phyloP scores from a whole-genome alignment of 2,113 vertebrate genomes.

The Seriola aureovittata region DNA sequence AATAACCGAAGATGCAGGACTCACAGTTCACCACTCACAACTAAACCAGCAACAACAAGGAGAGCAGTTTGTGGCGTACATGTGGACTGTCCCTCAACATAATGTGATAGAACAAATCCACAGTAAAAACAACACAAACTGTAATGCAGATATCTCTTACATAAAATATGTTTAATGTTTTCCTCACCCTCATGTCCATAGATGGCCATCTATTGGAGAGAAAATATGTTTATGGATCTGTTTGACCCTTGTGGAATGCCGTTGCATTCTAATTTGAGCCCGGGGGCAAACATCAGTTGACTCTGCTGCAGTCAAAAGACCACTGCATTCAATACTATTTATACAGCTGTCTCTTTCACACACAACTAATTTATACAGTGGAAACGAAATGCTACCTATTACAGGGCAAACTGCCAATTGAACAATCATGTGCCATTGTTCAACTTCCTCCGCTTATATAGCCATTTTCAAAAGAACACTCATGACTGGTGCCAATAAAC shows the following conservation, averaged over 20 bases:
- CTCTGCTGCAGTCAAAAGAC: constrained; percentile 53
- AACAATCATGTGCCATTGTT: constrained; percentile 51
- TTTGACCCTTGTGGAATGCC: constrained; percentile 77
- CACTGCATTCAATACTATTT: constrained; percentile 64
- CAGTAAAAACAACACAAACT: constrained; percentile 6
- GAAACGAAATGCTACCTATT: constrained; percentile 56
- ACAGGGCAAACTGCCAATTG: constrained; percentile 43
- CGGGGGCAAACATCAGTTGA: constrained; percentile 66
- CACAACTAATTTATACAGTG: constrained; percentile 51
- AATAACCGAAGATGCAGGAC: neutral
- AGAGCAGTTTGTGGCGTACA: neutral
- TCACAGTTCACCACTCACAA: neutral
- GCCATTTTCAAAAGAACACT: constrained; percentile 51
- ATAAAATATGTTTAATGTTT: constrained; percentile 39
- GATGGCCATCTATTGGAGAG: constrained; percentile 67
- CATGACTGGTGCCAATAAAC: constrained; percentile 29
- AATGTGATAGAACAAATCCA: neutral
- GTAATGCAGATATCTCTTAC: neutral
- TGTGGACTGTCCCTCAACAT: constrained; percentile 12
- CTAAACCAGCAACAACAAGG: neutral
- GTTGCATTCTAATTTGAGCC: constrained; percentile 75
- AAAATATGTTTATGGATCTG: constrained; percentile 78
- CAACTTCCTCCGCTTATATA: constrained; percentile 64
- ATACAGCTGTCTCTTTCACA: constrained; percentile 64
- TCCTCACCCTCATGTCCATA: constrained; percentile 60